Evolutionary conservation across 2,113 vertebrate species (phyloP).

Genomic region (Halcyon senegalensis): DNA sequence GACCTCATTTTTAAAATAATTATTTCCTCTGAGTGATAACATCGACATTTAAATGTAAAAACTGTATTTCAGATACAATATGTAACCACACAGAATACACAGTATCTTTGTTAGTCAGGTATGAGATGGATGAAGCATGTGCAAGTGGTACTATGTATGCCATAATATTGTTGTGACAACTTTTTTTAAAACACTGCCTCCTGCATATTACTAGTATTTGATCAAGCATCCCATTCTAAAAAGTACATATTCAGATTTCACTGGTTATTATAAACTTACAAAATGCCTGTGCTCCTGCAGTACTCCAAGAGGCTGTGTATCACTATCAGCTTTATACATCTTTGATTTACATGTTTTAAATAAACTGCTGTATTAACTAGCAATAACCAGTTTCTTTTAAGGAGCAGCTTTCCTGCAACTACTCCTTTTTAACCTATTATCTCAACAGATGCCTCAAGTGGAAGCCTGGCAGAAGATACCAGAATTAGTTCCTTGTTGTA

Average conservation of each 20-base stretch:
- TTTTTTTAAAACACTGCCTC: not conserved
- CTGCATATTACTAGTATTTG: not conserved
- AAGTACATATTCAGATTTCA: not conserved
- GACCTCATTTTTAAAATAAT: not conserved
- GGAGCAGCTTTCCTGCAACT: not conserved
- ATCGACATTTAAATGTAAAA: not conserved
- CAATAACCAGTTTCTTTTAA: not conserved
- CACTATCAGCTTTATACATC: not conserved
- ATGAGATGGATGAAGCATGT: not conserved
- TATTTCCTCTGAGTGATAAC: not conserved
- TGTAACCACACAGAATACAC: not conserved
- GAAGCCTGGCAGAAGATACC: not conserved
- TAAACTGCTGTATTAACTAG: not conserved
- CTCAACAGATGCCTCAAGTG: not conserved
- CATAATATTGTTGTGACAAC: not conserved
- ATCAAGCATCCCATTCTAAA: not conserved
- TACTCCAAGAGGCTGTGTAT: not conserved
- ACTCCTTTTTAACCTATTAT: not conserved
- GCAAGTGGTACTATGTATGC: not conserved
- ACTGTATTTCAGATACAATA: not conserved
- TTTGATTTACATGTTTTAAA: not conserved
- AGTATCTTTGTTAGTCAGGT: not conserved
- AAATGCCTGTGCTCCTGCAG: not conserved
- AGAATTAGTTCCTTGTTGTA: slow-evolving; percentile 8
- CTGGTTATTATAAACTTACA: not conserved